Conservation (phyloP, 1,140 invertebrate species). For the Dolichoris vasculosae region DNA sequence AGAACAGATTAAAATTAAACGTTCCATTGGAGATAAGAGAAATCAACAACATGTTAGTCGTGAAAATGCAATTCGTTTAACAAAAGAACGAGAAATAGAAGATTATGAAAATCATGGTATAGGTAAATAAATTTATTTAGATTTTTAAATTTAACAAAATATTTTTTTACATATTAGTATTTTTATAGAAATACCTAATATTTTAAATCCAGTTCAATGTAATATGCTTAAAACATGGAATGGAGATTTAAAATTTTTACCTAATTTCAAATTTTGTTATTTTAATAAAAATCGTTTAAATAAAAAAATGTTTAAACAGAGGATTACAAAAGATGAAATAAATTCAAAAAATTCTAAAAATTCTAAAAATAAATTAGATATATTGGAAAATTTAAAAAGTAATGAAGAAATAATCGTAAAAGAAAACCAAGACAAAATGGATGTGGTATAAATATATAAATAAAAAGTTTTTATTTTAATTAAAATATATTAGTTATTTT, state of each 20-base stretch:
- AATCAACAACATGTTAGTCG: slow-evolving; percentile 84
- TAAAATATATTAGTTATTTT: slow-evolving; percentile 12
- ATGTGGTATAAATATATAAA: slow-evolving; percentile 13
- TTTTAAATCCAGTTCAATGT: slow-evolving; percentile 77
- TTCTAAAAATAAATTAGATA: not conserved
- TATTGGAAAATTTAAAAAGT: not conserved
- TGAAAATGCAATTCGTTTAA: slow-evolving; percentile 83
- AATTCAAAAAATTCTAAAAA: slow-evolving; percentile 37
- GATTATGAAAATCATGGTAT: slow-evolving; percentile 84
- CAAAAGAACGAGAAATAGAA: slow-evolving; percentile 79
- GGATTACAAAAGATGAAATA: slow-evolving; percentile 37
- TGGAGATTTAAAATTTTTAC: slow-evolving; percentile 79
- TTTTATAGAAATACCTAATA: slow-evolving; percentile 79
- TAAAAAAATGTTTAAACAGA: slow-evolving; percentile 42
- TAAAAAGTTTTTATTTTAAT: not conserved
- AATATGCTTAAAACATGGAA: slow-evolving; percentile 79
- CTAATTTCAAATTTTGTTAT: slow-evolving; percentile 80
- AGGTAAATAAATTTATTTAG: slow-evolving; percentile 74
- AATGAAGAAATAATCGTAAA: not conserved
- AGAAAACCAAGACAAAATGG: slow-evolving; percentile 13
- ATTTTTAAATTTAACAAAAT: not conserved
- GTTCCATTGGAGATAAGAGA: slow-evolving; percentile 82
- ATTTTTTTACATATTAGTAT: slow-evolving; percentile 35
- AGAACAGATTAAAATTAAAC: slow-evolving; percentile 83
- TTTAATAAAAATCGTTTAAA: slow-evolving; percentile 75